Conservation (phyloP, 2,113 vertebrate genomes). For the Mesoclemmys tuberculata region DNA sequence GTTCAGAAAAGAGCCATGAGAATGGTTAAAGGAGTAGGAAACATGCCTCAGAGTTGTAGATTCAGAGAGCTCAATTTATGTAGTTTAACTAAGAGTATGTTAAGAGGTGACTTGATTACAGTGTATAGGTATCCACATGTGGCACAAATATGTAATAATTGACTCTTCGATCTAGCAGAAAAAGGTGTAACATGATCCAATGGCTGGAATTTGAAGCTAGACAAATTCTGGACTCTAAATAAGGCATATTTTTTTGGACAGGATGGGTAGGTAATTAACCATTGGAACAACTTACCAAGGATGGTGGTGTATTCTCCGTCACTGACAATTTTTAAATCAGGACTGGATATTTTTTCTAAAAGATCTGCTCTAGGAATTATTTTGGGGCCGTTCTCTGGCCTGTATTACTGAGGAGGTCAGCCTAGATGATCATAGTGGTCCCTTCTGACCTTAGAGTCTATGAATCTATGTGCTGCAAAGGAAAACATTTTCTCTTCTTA, state of each 20-base stretch:
- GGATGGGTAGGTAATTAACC: not conserved
- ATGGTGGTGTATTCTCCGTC: not conserved
- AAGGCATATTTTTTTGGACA: not conserved
- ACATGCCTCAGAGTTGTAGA: not conserved
- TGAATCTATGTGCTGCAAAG: not conserved
- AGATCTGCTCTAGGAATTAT: not conserved
- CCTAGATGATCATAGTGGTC: not conserved
- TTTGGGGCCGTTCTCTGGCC: not conserved
- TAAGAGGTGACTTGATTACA: not conserved
- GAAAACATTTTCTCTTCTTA: not conserved
- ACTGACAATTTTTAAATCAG: not conserved
- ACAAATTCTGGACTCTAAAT: not conserved
- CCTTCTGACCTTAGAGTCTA: not conserved
- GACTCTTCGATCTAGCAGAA: not conserved
- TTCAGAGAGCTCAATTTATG: not conserved
- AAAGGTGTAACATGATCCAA: not conserved
- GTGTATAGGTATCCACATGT: not conserved
- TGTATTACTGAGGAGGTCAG: too few species aligned
- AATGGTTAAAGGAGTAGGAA: not conserved
- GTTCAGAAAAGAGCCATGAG: not conserved
- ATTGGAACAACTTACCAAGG: not conserved
- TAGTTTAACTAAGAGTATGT: not conserved
- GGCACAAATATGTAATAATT: not conserved
- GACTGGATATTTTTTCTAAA: not conserved
- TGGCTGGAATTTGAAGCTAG: not conserved